phyloP scores from a whole-genome alignment of 2,888 invertebrate species.

The Baronia brevicornis region DNA sequence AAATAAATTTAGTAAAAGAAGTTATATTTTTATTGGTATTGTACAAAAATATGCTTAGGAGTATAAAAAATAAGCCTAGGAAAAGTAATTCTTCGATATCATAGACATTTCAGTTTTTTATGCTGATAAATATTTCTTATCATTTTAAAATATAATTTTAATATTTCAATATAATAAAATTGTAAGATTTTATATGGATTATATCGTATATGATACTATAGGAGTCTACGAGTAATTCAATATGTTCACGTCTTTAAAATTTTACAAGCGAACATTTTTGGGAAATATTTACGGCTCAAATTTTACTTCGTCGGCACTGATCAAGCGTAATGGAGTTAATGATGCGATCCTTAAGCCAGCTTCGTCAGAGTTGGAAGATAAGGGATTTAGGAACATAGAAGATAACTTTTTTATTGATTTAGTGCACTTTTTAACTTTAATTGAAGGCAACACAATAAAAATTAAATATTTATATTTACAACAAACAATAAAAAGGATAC shows the following conservation, averaged over 20 bases:
- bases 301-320: conserved; percentile 25
- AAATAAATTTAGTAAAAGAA: too few species aligned
- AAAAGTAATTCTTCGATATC: too few species aligned
- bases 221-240: conserved; percentile 6
- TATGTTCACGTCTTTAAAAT: conserved; percentile 26
- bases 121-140: too few species aligned
- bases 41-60: too few species aligned
- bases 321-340: conserved; percentile 20
- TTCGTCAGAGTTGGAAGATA: conserved; percentile 1
- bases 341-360: conserved; percentile 17
- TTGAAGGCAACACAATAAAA: too few species aligned
- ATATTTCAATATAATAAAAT: too few species aligned
- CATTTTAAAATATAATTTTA: too few species aligned
- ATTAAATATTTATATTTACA: too few species aligned
- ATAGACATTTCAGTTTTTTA: too few species aligned
- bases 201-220: conserved; percentile 6
- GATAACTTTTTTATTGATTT: conserved; percentile 2
- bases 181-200: conserved; percentile 7
- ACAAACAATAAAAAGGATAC: too few species aligned
- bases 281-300: conserved; percentile 28
- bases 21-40: too few species aligned
- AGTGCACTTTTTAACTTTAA: not conserved
- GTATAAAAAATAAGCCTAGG: too few species aligned
- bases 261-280: conserved; percentile 33
- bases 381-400: conserved; percentile 7